phyloP scores from a whole-genome alignment of 2,113 vertebrate species.

The Eira barbara region DNA sequence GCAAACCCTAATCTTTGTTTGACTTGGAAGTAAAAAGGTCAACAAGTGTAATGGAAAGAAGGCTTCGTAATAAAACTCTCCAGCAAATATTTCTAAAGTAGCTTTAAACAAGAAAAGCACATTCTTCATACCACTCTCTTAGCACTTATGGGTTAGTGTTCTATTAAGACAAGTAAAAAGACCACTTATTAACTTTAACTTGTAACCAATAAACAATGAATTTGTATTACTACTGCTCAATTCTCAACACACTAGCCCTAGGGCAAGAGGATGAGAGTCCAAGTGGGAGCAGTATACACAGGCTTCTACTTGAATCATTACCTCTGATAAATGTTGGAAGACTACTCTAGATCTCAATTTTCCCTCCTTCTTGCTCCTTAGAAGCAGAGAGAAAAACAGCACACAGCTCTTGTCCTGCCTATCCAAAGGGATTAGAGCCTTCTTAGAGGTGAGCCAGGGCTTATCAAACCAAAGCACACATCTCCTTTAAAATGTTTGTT shows the following conservation, averaged over 20 bases:
- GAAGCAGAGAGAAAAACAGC: neutral
- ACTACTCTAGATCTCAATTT: neutral
- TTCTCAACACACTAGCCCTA: neutral
- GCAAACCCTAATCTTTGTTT: constrained; percentile 72
- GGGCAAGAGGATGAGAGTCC: neutral
- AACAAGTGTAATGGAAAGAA: constrained; percentile 65
- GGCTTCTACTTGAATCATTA: neutral
- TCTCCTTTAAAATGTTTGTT: constrained; percentile 2
- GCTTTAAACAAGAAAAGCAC: constrained; percentile 56
- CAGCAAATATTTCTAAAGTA: constrained; percentile 61
- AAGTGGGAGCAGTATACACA: neutral
- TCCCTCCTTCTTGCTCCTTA: neutral
- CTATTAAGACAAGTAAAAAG: constrained; percentile 37
- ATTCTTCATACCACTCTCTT: constrained; percentile 40
- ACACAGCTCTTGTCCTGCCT: neutral
- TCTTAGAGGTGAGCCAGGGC: neutral
- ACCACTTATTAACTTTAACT: constrained; percentile 58
- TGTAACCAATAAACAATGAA: constrained; percentile 19
- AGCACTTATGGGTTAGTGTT: neutral
- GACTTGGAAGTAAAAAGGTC: constrained; percentile 67
- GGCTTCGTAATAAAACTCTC: constrained; percentile 60
- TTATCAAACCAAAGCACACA: neutral
- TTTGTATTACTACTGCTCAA: neutral
- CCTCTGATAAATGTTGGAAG: constrained; percentile 1
- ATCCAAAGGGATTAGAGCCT: neutral